Conservation (phyloP, 2,888 invertebrate genomes). For the Phytoseiulus persimilis region DNA sequence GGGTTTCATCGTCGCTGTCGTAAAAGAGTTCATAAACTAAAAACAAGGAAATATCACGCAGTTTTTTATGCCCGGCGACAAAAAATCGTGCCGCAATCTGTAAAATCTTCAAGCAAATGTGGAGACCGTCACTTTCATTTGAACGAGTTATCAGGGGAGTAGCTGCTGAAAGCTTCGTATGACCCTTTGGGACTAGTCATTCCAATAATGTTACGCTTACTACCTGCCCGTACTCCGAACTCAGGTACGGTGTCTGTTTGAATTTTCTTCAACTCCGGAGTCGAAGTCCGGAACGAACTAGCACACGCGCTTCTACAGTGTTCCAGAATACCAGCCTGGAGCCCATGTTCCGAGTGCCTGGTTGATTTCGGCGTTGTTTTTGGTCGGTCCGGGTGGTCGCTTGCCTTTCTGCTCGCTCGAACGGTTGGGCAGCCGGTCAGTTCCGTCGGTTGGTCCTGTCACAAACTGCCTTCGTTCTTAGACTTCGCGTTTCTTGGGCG, state of each 20-base stretch:
- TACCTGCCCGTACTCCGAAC: too few relatives aligned
- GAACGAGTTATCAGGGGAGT: not conserved
- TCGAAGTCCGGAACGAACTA: too few relatives aligned
- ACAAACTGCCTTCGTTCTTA: not conserved
- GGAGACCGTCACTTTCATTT: not conserved
- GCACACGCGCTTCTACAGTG: not conserved
- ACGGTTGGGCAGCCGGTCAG: not conserved
- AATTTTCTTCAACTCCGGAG: too few relatives aligned
- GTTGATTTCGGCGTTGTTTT: not conserved
- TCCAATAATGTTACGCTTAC: too few relatives aligned
- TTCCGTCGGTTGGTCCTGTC: not conserved
- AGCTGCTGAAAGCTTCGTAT: not conserved
- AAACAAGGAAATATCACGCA: not conserved
- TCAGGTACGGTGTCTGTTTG: too few relatives aligned
- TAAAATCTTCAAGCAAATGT: not conserved
- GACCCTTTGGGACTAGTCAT: too few relatives aligned
- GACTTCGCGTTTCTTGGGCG: not conserved
- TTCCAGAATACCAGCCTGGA: not conserved
- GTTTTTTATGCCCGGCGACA: not conserved
- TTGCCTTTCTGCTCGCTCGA: not conserved
- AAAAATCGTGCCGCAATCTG: not conserved
- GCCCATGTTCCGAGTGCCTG: not conserved
- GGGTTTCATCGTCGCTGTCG: not conserved
- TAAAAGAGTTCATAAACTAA: not conserved
- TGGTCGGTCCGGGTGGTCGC: not conserved